phyloP scores from a whole-genome alignment of 2,797 vertebrate genomes.

The Lagocephalus sceleratus region DNA sequence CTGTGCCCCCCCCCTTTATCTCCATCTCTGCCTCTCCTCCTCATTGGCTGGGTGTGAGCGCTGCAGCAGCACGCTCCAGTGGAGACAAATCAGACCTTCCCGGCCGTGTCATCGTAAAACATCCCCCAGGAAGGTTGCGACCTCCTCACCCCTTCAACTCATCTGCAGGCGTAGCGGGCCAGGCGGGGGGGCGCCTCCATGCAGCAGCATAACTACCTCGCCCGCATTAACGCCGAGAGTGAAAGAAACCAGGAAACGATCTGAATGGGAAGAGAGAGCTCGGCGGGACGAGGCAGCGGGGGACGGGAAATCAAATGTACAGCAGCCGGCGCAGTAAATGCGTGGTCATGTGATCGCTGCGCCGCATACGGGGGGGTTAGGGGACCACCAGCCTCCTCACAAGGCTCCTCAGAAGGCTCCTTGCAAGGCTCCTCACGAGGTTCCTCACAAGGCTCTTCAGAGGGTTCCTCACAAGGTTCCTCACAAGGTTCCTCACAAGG shows the following conservation, averaged over 20 bases:
- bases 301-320: too few species aligned
- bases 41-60: constrained; percentile 65
- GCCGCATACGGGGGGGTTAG: too few species aligned
- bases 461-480: too few species aligned
- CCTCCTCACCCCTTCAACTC: constrained; percentile 80
- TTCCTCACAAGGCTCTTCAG: too few species aligned
- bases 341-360: too few species aligned
- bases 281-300: too few species aligned
- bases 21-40: constrained; percentile 27
- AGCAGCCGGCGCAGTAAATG: too few species aligned
- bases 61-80: constrained; percentile 69
- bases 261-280: neutral
- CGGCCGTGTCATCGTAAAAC: constrained; percentile 73
- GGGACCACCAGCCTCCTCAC: too few species aligned
- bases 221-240: constrained; percentile 21
- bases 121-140: constrained; percentile 72
- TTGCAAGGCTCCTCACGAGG: too few species aligned
- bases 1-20: constrained; percentile 29
- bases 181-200: constrained; percentile 40
- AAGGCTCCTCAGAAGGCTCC: too few species aligned
- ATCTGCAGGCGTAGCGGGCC: constrained; percentile 54
- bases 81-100: constrained; percentile 75
- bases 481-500: too few species aligned
- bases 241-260: constrained; percentile 9
- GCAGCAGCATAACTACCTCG: constrained; percentile 54